Evolutionary conservation across 2,888 invertebrate species (phyloP).

Genomic region (Drosophila merina): DNA sequence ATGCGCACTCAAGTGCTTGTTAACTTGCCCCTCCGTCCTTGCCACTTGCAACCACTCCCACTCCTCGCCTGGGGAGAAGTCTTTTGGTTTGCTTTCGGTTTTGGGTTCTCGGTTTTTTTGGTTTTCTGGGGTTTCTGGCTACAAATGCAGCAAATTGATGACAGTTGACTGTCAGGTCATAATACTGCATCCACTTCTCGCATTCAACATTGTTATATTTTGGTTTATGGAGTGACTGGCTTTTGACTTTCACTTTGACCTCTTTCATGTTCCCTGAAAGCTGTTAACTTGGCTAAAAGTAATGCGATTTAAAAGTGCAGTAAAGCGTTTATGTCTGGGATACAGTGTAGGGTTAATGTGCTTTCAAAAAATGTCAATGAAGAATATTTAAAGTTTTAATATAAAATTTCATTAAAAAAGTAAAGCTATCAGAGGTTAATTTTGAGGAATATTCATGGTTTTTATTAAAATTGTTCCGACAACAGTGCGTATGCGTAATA

Average conservation of each 20-base stretch:
- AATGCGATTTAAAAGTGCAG: not conserved
- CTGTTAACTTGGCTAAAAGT: not conserved
- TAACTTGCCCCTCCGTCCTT: constrained; percentile 48
- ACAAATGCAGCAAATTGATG: constrained; percentile 71
- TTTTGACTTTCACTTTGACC: not conserved
- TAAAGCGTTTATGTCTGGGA: not conserved
- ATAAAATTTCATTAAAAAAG: not conserved
- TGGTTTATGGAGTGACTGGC: not conserved
- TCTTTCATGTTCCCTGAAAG: not conserved
- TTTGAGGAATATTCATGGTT: no score
- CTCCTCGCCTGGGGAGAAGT: constrained; percentile 13
- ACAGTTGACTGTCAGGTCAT: constrained; percentile 46
- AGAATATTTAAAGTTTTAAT: not conserved
- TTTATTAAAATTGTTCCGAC: not conserved
- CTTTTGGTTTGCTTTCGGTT: constrained; percentile 30
- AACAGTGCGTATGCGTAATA: not conserved
- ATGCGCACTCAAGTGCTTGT: constrained; percentile 73
- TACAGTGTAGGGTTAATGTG: not conserved
- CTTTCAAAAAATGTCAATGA: not conserved
- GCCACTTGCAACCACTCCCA: not conserved
- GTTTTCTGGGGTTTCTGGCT: not conserved
- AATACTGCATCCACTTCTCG: constrained; percentile 8
- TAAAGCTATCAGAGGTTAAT: no score
- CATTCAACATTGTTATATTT: constrained; percentile 13
- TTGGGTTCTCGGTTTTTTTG: not conserved